Conservation (phyloP, 2,888 invertebrate species). For the Chloromyia formosa region DNA sequence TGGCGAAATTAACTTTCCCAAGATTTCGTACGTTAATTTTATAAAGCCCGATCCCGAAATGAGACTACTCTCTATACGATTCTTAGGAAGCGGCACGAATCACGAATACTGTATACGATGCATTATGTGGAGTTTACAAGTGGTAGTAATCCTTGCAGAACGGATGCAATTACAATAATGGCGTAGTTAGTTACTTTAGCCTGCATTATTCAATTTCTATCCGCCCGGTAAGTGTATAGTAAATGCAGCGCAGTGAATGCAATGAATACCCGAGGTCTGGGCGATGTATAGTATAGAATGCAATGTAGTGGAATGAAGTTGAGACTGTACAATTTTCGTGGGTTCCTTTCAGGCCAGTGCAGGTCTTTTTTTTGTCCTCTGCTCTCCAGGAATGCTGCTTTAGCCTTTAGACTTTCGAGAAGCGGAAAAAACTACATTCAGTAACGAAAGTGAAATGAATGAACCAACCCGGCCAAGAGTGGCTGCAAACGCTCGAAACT, state of each 20-base stretch:
- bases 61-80: too few relatives aligned
- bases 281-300: not conserved
- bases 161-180: constrained; percentile 40
- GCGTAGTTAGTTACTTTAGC: constrained; percentile 34
- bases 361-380: not conserved
- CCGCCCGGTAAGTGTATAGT: not conserved
- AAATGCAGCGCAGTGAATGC: constrained; percentile 5
- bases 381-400: too few relatives aligned
- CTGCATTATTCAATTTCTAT: constrained; percentile 37
- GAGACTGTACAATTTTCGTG: not conserved
- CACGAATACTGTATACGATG: not conserved
- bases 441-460: not conserved
- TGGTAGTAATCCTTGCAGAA: constrained; percentile 19
- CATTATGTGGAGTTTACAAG: constrained; percentile 12
- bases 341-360: not conserved
- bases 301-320: constrained; percentile 19
- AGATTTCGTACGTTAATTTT: constrained; percentile 34
- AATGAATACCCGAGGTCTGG: not conserved
- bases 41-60: constrained; percentile 1
- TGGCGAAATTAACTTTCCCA: constrained; percentile 26
- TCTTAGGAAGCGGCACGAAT: not conserved
- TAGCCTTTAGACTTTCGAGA: not conserved
- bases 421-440: constrained; percentile 32
- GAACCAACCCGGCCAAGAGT: not conserved
- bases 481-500: not conserved